These are phyloP conservation scores for Heliconius cydno DNA, from an alignment of 2,888 invertebrate genomes.

Conservation along the genomic window DNA sequence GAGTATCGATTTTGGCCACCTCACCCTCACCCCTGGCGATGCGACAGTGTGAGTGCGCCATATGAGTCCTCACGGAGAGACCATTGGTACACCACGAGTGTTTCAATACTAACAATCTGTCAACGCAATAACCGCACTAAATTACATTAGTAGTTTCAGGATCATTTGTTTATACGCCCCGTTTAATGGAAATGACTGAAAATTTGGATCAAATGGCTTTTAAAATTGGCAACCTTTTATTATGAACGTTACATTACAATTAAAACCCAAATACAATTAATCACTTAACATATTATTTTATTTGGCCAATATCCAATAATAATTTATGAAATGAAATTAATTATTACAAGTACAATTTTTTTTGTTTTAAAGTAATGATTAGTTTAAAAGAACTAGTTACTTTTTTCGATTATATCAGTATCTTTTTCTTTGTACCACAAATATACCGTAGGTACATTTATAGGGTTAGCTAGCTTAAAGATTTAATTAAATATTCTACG, in stretches of 20 bases:
- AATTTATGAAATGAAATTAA: too few relatives aligned
- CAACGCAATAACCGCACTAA: constrained; percentile 36
- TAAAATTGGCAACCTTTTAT: background rate
- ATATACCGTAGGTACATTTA: background rate
- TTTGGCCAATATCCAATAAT: background rate
- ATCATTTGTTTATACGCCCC: constrained; percentile 4
- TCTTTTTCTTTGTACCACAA: background rate
- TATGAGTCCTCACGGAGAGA: constrained; percentile 69
- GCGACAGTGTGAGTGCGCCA: constrained; percentile 80
- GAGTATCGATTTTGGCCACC: constrained; percentile 81
- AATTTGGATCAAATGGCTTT: background rate
- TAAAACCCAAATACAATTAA: background rate
- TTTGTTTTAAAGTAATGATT: too few relatives aligned
- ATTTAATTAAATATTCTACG: background rate
- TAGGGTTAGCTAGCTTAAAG: background rate
- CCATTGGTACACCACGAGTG: constrained; percentile 61
- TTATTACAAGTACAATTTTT: too few relatives aligned
- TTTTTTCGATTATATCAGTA: background rate
- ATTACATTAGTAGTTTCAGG: constrained; percentile 36
- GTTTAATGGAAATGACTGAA: background rate
- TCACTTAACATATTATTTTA: too few relatives aligned
- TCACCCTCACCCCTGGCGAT: constrained; percentile 76
- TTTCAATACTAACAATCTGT: constrained; percentile 71
- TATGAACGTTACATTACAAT: background rate
- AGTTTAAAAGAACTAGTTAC: too few relatives aligned